Base-by-base conservation (phyloP, 2,888 invertebrate species). In the Timandra comae region DNA sequence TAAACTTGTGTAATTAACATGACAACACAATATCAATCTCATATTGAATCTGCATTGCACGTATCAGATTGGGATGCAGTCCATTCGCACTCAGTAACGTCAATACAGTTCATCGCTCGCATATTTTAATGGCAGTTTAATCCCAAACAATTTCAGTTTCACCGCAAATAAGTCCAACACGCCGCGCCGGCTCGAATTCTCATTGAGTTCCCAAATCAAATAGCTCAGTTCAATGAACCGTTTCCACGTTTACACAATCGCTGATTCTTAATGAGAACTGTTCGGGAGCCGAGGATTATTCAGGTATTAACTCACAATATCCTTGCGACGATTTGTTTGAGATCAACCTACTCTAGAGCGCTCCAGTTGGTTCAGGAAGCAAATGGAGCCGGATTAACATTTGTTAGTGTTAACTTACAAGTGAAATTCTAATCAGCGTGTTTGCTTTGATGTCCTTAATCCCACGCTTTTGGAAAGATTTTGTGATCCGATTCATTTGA, bases 221-320 rank as follows among this genome's bases (percentile, higher is more conserved):
- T n/a, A 11, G 23, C 19, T 20, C 19, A 9, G 20, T 16, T 16
- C 23, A 16, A 25, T 19, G 11, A 30, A 43, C 41, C 27, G 41
- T 12, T 21, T 33, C 29, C 35, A 33, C 37, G 43, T 49, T 46
- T 36, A 43, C 42, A 52, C 47, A 46, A 51, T 43, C 46, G 45
- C 34, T 19, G 41, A 19, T 20, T 38, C 35, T 29, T 53, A 56
- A 55, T 55, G 52, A 48, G 42, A 38, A 42, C 29, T 25, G 29
- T n/a, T n/a, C n/a, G n/a, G n/a, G n/a, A n/a, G n/a, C n/a, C n/a
- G n/a, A 30, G 43, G 49, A 53, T 55, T 49, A 51, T 12, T 24
- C 33, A n/a, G 35, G 41, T 30, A 12, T 29, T 34, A 29, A 19
- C 24, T 24, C 11, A 30, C 22, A 31, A 23, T 33, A 29, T 35